phyloP scores from a whole-genome alignment of 2,888 invertebrate genomes.

The Timema podura region DNA sequence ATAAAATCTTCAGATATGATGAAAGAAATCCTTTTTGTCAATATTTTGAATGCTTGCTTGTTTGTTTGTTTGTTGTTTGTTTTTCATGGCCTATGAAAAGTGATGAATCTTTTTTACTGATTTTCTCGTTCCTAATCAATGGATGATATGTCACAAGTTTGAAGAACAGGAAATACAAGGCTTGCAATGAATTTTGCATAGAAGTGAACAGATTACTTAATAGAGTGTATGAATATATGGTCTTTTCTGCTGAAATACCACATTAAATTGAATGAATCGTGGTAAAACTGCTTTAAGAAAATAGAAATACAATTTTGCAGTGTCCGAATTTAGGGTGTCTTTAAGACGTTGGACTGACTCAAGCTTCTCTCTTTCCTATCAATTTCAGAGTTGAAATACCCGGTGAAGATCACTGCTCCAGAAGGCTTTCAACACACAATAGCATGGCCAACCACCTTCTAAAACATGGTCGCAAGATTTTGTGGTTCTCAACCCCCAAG shows the following conservation, averaged over 20 bases:
- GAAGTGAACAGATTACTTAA: background rate
- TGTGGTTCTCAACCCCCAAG: background rate
- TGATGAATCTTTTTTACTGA: conserved; percentile 2
- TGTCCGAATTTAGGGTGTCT: background rate
- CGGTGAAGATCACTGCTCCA: background rate
- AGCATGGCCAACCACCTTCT: conserved; percentile 1
- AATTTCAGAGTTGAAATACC: background rate
- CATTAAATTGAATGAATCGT: background rate
- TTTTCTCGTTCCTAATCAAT: conserved; percentile 6
- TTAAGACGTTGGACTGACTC: conserved; percentile 1
- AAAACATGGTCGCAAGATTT: conserved; percentile 9
- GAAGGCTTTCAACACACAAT: conserved; percentile 9
- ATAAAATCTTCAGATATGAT: conserved; percentile 8
- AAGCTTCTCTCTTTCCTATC: conserved; percentile 1
- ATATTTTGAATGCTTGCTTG: background rate
- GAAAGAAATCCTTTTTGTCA: background rate
- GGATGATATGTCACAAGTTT: background rate
- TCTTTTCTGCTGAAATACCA: conserved; percentile 11
- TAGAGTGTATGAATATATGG: conserved; percentile 13
- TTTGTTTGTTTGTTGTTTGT: conserved; percentile 9
- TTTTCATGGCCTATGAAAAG: conserved; percentile 6
- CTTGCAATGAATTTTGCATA: conserved; percentile 13
- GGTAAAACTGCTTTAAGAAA: conserved; percentile 15
- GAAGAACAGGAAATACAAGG: background rate
- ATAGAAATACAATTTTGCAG: conserved; percentile 6